phyloP scores from a whole-genome alignment of 2,113 vertebrate genomes.

The Gymnarchus niloticus region DNA sequence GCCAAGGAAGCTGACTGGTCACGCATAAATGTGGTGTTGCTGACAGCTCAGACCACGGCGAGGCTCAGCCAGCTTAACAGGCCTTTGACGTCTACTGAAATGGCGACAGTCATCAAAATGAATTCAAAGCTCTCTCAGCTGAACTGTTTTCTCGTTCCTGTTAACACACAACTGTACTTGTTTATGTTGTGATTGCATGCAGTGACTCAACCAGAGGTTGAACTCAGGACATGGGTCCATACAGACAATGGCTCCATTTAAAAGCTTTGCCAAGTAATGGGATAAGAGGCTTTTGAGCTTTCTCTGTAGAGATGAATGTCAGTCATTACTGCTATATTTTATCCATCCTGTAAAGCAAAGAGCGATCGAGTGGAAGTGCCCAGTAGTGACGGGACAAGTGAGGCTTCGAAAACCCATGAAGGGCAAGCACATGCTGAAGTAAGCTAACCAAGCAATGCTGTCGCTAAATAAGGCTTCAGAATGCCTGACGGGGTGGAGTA shows the following conservation, averaged over 20 bases:
- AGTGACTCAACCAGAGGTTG: background rate
- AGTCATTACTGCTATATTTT: background rate
- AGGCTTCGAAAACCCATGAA: too few species aligned
- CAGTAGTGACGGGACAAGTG: too few species aligned
- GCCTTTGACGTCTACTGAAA: background rate
- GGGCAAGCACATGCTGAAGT: too few species aligned
- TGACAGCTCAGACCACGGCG: background rate
- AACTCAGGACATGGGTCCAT: background rate
- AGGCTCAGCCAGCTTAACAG: background rate
- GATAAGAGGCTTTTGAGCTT: background rate
- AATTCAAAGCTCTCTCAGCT: background rate
- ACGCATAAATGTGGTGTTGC: background rate
- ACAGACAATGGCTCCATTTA: background rate
- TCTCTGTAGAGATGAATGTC: background rate
- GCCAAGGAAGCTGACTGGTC: background rate
- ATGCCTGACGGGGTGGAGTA: too few species aligned
- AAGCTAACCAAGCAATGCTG: too few species aligned
- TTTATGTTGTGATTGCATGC: background rate
- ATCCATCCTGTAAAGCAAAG: background rate
- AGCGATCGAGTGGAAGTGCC: background rate
- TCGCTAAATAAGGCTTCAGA: too few species aligned
- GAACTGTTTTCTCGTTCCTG: background rate
- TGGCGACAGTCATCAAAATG: background rate
- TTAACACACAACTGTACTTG: background rate
- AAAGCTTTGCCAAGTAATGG: background rate